phyloP scores from a whole-genome alignment of 64 coral and sea anemone species.

The Actinia tenebrosa region DNA sequence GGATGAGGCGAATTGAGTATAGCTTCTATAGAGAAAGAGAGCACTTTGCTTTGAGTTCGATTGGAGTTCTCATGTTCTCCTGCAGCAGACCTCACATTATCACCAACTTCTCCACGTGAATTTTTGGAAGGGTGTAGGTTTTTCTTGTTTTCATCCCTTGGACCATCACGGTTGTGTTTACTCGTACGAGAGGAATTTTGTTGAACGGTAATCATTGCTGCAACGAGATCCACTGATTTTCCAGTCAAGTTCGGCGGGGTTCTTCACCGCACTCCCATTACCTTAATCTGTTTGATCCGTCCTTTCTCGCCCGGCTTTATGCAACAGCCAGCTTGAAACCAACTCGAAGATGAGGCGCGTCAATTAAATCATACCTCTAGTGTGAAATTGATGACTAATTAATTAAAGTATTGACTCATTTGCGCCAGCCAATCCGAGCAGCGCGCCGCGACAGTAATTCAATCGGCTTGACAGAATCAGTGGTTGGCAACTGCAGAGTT shows the following conservation, averaged over 20 bases:
- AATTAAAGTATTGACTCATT: conserved; percentile 96
- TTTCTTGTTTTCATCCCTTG: conserved; percentile 48
- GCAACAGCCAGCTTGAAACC: conserved; percentile 20
- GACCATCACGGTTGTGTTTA: not conserved
- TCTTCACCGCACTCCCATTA: conserved; percentile 3
- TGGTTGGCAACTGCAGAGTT: conserved; percentile 71
- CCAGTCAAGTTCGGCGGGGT: conserved; percentile 14
- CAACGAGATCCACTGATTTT: not conserved
- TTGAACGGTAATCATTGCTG: conserved; percentile 13
- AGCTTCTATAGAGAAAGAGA: conserved; percentile 87
- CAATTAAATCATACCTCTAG: conserved; percentile 96
- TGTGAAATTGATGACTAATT: conserved; percentile 99
- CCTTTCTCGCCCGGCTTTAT: conserved; percentile 23
- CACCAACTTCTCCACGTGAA: conserved; percentile 17
- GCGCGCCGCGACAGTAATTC: conserved; percentile 56
- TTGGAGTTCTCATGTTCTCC: conserved; percentile 18
- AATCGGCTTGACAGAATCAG: conserved; percentile 80
- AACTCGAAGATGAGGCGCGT: conserved; percentile 40
- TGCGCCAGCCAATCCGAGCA: conserved; percentile 51
- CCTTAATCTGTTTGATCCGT: conserved; percentile 17
- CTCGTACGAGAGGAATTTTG: not conserved
- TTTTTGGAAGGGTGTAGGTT: not conserved
- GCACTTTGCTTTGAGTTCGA: conserved; percentile 46
- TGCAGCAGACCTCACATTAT: conserved; percentile 6
- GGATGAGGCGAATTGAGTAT: conserved; percentile 84